These are phyloP conservation scores for Arenicola marina DNA, from an alignment of 2,888 invertebrate species.

Conservation along the genomic window DNA sequence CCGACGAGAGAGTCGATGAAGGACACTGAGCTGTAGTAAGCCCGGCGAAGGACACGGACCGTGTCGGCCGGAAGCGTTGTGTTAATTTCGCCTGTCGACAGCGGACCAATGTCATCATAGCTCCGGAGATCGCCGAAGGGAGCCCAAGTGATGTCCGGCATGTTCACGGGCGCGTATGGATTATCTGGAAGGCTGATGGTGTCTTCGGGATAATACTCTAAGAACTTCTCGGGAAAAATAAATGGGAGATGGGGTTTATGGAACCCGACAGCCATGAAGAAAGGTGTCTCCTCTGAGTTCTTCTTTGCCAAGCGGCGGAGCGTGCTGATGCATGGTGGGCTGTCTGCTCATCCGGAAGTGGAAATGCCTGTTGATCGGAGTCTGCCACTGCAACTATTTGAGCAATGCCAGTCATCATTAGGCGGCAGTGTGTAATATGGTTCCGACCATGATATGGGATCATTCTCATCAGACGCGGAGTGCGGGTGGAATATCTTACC, in stretches of 20 bases:
- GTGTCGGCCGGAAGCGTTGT: conserved; percentile 32
- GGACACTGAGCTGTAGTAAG: conserved; percentile 37
- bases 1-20: conserved; percentile 38
- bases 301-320: conserved; percentile 6
- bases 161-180: too few species aligned
- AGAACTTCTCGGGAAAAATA: conserved; percentile 24
- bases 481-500: conserved; percentile 30
- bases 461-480: conserved; percentile 66
- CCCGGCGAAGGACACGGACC: conserved; percentile 32
- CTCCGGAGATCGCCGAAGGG: too few species aligned
- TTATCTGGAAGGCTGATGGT: too few species aligned
- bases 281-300: conserved; percentile 19
- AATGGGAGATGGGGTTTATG: conserved; percentile 32
- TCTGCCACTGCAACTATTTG: too few species aligned
- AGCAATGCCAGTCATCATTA: conserved; percentile 10
- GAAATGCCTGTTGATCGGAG: too few species aligned
- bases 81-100: conserved; percentile 23
- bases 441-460: conserved; percentile 41
- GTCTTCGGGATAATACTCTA: conserved; percentile 18
- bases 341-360: too few species aligned
- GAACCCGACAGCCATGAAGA: conserved; percentile 34
- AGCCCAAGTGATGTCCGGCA: too few species aligned
- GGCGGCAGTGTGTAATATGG: conserved; percentile 36
- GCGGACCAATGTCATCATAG: neutral
- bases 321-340: too few species aligned